Conservation (phyloP, 2,113 vertebrate genomes). For the Capreolus pygargus region DNA sequence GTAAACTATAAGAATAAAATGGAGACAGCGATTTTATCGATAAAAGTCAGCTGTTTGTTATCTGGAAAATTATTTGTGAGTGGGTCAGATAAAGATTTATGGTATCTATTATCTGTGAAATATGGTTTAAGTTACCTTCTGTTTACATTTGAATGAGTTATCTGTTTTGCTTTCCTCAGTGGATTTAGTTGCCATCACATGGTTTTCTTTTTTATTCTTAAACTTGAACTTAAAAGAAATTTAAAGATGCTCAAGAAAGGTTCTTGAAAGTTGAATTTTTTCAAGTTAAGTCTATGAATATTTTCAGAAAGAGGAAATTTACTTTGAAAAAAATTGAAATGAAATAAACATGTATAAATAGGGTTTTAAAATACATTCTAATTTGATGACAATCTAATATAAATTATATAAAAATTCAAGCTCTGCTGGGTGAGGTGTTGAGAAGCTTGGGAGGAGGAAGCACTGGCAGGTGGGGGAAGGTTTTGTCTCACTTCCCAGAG, state of each 20-base stretch:
- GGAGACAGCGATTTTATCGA: neutral
- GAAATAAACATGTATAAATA: neutral
- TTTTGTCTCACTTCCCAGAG: neutral
- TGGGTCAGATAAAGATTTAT: neutral
- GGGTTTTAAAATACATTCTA: neutral
- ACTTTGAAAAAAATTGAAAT: neutral
- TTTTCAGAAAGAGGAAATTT: conserved; percentile 32
- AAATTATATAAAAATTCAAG: neutral
- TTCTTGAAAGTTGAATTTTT: conserved; percentile 27
- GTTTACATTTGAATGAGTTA: neutral
- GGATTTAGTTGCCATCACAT: conserved; percentile 2
- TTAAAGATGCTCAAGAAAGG: neutral
- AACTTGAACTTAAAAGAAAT: conserved; percentile 14
- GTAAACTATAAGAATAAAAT: neutral
- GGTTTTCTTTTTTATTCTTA: neutral
- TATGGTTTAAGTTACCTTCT: conserved; percentile 40
- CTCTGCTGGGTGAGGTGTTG: neutral
- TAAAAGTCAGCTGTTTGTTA: conserved; percentile 26
- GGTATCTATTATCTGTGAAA: conserved; percentile 17
- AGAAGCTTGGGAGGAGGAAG: neutral
- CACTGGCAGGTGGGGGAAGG: accelerated
- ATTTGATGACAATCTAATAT: neutral
- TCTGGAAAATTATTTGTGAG: conserved; percentile 40
- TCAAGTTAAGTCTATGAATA: neutral
- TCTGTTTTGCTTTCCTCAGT: neutral